Base-by-base conservation (phyloP, 2,888 invertebrate genomes). In the Andrena minutula region DNA sequence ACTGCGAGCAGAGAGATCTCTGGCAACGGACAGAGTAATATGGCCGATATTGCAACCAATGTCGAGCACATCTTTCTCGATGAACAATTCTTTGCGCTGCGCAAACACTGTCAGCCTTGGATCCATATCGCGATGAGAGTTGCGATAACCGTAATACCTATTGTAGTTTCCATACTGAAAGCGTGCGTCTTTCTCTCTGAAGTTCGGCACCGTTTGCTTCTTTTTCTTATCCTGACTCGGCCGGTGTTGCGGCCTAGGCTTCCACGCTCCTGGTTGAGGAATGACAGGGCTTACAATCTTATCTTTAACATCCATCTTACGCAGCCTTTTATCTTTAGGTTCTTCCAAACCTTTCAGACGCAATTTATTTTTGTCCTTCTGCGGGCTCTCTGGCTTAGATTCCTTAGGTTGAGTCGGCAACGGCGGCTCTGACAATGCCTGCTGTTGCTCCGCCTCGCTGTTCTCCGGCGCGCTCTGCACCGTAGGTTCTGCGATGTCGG, bases 1-100 rank as follows among this genome's bases (percentile, higher is more conserved):
- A 86, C 97, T 97, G 83, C 96, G 96, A 2, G 99, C 99, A 49
- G 96, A 95, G 88, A 98, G 96, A 90, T 98, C 97, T 83, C 97
- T 95, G 0, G 98, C 99, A 66, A 99, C 96, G 0, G 97, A 96
- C 56, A 99, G 95, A 10, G 99, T 98, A 88, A 99, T 96, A 93
- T 99, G 98, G 0, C 99, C 99, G 81, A 98, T 97, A 94, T 99
- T 99, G 94, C 99, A 99, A 20, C 99, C 99, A 92, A 99, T 97
- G 93, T 99, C 99, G 85, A 99, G 95, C 61, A 99, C 97, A 94
- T 98, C 98, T 94, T 98, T 99, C 85, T 97, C 97, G 84, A 96
- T 95, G 93, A 99, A 99, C 92, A 99, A 95, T 90, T 98, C 97
- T 60, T 96, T 95, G 90, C 97, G 96, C 91, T 96, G 96, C 79